Conservation (phyloP, 1,140 invertebrate species). For the Telenomus remus region DNA sequence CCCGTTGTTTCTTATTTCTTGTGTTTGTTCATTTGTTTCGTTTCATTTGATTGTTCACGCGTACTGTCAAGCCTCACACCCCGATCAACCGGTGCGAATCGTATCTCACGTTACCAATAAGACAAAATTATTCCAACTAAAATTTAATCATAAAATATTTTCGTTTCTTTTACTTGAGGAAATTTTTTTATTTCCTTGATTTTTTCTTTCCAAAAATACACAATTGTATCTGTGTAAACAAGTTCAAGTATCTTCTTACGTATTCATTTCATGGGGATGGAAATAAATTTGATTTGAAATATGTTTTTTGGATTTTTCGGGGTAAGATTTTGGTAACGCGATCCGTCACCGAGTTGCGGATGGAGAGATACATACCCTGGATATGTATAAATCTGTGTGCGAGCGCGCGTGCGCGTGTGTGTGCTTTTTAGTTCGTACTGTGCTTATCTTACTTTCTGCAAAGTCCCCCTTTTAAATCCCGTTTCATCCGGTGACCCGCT, state of each 20-base stretch:
- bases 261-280: too few relatives aligned
- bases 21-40: slow-evolving; percentile 52
- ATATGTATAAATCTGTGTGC: slow-evolving; percentile 56
- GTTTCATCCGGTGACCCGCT: slow-evolving; percentile 43
- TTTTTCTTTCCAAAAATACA: too few relatives aligned
- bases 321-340: slow-evolving; percentile 37
- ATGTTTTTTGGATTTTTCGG: background rate
- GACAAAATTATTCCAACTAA: too few relatives aligned
- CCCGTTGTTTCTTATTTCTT: slow-evolving; percentile 60
- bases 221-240: too few relatives aligned
- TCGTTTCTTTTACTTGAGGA: too few relatives aligned
- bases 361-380: slow-evolving; percentile 60
- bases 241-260: too few relatives aligned
- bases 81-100: slow-evolving; percentile 17
- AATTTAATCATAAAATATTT: too few relatives aligned
- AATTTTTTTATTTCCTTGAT: too few relatives aligned
- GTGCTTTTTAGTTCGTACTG: slow-evolving; percentile 58
- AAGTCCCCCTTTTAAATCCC: slow-evolving; percentile 40
- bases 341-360: slow-evolving; percentile 29
- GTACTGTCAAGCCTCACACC: slow-evolving; percentile 33
- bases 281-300: background rate
- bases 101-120: slow-evolving; percentile 22
- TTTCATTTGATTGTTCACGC: slow-evolving; percentile 49
- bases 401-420: slow-evolving; percentile 56
- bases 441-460: slow-evolving; percentile 55